Base-by-base conservation (phyloP, 1,140 invertebrate species). In the Hyphantria cunea region DNA sequence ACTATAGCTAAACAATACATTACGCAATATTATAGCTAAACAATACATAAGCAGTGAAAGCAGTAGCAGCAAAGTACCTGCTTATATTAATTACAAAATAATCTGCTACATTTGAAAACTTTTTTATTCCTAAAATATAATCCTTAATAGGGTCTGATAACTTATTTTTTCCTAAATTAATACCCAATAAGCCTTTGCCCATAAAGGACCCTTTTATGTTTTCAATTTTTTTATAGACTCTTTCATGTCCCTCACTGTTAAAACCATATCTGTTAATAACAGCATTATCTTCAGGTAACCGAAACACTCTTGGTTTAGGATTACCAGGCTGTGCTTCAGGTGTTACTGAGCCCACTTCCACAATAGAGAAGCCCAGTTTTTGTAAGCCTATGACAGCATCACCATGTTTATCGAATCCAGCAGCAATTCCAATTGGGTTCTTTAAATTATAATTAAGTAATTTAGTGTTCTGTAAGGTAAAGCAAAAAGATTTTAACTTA, bases 81-180 rank as follows among this genome's bases (percentile, higher is more conserved):
- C 96, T 97, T 12, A 98, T 91, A 91, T 98, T 98, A 12, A 98
- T 95, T 6, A 98, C 97, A 72, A 98, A 94, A 85, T 98, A 98
- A 91, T 98, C 96, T 0, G 96, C 95, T 12, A 96, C 76, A 47
- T 93, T 86, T 32, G 93, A 93, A 89, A 98, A 98, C 70, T 92
- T 93, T 60, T 94, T 83, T 0, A 98, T 93, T 14, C 97, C 97
- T 70, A 93, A 76, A 10, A 94, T 92, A 83, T 99, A 99, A 90
- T 99, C 99, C 12, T 92, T 79, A 15, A 93, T 90, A 0, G 96
- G 91, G 91, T 97, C 93, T 3, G 96, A 96, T 0, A 90, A 84
- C 91, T 99, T 99, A 90, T 99, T 99, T 88, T 98, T 98, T 0
- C 99, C 99, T 42, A 99, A 92, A 93, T 99, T 99, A 0, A 99